Percentiles rank a stretch among this genome's conserved stretches.
Evolutionary conservation across 2,113 vertebrate species (phyloP).

Genomic region (Eclectus roratus): DNA sequence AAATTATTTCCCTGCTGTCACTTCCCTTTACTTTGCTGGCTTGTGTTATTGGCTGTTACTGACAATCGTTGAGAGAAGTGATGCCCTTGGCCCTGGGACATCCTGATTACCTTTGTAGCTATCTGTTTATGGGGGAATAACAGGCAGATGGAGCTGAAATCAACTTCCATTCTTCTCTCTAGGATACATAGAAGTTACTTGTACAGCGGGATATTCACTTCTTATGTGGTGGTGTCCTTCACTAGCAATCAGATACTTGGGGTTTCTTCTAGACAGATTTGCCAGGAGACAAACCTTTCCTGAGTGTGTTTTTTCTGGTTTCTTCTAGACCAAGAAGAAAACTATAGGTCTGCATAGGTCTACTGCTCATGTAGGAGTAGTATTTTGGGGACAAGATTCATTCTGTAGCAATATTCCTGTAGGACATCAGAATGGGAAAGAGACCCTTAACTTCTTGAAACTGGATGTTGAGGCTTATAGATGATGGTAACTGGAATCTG

Average conservation of each 20-base stretch:
- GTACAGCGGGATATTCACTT: background rate
- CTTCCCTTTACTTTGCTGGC: constrained; percentile 31
- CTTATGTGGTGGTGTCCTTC: accelerated
- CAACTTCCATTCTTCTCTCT: background rate
- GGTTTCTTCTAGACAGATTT: background rate
- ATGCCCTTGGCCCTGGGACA: constrained; percentile 48
- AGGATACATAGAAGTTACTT: background rate
- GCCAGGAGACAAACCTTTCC: background rate
- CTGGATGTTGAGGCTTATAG: background rate
- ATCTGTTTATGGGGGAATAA: background rate
- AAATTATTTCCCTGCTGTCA: constrained; percentile 71
- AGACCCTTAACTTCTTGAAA: background rate
- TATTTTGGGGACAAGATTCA: background rate
- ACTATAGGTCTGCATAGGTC: accelerated
- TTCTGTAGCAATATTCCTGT: background rate
- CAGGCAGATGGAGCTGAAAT: background rate
- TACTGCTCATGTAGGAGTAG: background rate
- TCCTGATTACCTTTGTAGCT: background rate
- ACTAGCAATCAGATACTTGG: background rate
- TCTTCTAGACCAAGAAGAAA: background rate
- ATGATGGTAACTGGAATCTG: accelerated
- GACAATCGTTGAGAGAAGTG: background rate
- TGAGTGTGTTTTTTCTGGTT: background rate
- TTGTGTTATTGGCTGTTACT: constrained; percentile 9
- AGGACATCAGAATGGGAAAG: background rate